Evolutionary conservation across 2,797 vertebrate genomes (phyloP), one percentile per base, ranked within the genome.

Genomic region (Enoplosus armatus): DNA sequence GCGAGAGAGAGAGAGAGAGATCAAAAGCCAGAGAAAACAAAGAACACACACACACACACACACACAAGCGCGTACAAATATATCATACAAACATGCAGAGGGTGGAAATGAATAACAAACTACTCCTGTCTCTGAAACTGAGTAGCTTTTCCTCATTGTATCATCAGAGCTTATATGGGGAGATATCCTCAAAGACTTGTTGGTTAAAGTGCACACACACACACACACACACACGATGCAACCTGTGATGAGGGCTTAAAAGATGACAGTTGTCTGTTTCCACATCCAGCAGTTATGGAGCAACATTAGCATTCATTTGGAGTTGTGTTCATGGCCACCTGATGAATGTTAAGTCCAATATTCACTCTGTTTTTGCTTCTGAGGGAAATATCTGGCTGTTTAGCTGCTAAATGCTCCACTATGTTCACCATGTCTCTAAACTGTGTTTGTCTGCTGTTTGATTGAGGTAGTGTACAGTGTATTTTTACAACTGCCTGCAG

Each of bases 11-110:
- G 29, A 59, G 3, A 50, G 69, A 24, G 2, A 24, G 66, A 50
- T 78, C 63, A 85, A 71, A 85, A 66, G 29, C 16, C 18, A 39
- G 3, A 67, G 24, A 72, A 64, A 76, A 69, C 43, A 82, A 69
- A 47, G 59, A 60, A 31, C 3, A 16, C 45, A 50, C 51, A 35
- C 11, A 59, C 41, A 37, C 60, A 27, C 39, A 35, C 10, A 41
- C 56, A 55, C 43, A 48, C 24, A 73, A n/a, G 73, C n/a, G 62
- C 14, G 0, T 15, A 31, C 39, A 29, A n/a, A 65, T 37, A 26
- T 18, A 22, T 12, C 6, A 59, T 2, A 64, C 20, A 59, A 56
- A 53, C 22, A n/a, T 2, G 4, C 5, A 53, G 56, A 43, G 7
- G 6, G 14, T 50, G 67, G 37, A 55, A 54, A 48, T n/a, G 10